These are phyloP conservation scores for Psilopsiagon aymara DNA, from an alignment of 2,113 vertebrate species.

Conservation along the genomic window DNA sequence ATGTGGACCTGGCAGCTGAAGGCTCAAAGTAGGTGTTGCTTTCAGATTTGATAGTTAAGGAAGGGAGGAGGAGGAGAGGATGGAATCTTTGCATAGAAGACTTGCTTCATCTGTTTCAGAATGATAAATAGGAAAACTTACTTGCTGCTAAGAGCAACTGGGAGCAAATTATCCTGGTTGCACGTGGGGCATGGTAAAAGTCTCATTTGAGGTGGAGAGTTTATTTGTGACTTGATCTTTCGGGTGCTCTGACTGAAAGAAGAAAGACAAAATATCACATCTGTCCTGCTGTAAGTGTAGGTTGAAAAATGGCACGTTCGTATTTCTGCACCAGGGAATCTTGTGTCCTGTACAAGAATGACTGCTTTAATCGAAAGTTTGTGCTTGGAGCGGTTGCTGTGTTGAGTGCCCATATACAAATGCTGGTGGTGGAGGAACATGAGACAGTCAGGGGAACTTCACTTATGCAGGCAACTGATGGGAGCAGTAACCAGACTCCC, in stretches of 20 bases:
- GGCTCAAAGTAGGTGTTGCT: not conserved
- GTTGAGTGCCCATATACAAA: rapidly evolving
- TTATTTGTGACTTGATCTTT: not conserved
- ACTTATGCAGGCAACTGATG: not conserved
- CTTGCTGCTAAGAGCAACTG: not conserved
- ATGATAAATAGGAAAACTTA: not conserved
- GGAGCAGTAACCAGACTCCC: not conserved
- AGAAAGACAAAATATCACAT: not conserved
- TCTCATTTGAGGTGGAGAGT: not conserved
- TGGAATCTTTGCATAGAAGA: not conserved
- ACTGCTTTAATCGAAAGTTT: not conserved
- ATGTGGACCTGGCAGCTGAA: not conserved
- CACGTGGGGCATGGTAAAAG: not conserved
- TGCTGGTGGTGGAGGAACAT: not conserved
- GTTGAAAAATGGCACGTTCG: not conserved
- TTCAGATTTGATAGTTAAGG: not conserved
- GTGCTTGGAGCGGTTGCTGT: not conserved
- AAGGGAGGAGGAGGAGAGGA: not conserved
- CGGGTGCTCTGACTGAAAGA: not conserved
- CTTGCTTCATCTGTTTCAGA: not conserved
- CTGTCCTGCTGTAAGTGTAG: not conserved
- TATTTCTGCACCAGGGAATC: not conserved
- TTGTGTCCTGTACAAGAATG: not conserved
- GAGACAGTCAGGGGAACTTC: not conserved
- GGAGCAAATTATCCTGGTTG: not conserved